Base-by-base conservation (phyloP, 2,888 invertebrate genomes). In the Andrena haemorrhoa region DNA sequence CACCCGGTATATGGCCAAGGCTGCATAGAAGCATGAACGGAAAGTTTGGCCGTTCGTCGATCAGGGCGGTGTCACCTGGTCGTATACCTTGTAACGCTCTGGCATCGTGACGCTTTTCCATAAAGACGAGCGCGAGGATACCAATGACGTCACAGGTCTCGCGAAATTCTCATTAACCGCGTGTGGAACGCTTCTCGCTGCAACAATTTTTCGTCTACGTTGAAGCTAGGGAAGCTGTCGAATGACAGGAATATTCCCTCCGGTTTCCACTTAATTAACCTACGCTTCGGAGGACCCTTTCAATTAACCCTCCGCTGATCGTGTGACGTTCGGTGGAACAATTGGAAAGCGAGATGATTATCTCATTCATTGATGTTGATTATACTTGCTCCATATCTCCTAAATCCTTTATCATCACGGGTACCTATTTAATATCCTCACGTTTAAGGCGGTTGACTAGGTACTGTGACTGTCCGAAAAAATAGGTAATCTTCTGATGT, bases 1-100 rank as follows among this genome's bases (percentile, higher is more conserved):
- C 68, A 81, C 82, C 75, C 88, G 83, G 75, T 86, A 86, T 85
- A 79, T 80, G 74, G 53, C 64, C 80, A 64, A 7, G 68, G n/a
- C 63, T 71, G 79, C 82, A 82, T 75, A 79, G 82, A 84, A 79
- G 81, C 79, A 72, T 31, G 81, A 72, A 71, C 73, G 68, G 68
- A 78, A 80, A 81, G 81, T 81, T 86, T 71, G 65, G n/a, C 53
- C 69, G 78, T 76, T 75, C 76, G 76, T 83, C 83, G 84, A 79
- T 86, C 86, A 72, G 63, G 47, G 47, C 35, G 47, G 66, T 65
- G 58, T 70, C 81, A 83, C 76, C 72, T 75, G 83, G 23, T 56
- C 61, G 51, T n/a, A 20, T 35, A 33, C 72, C 58, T n/a, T 7
- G 33, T 20, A 51, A 51, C 47, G 29, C 72, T 69, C 64, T 26